Base-by-base conservation (phyloP, 1,140 invertebrate species). In the Anastrepha ludens region DNA sequence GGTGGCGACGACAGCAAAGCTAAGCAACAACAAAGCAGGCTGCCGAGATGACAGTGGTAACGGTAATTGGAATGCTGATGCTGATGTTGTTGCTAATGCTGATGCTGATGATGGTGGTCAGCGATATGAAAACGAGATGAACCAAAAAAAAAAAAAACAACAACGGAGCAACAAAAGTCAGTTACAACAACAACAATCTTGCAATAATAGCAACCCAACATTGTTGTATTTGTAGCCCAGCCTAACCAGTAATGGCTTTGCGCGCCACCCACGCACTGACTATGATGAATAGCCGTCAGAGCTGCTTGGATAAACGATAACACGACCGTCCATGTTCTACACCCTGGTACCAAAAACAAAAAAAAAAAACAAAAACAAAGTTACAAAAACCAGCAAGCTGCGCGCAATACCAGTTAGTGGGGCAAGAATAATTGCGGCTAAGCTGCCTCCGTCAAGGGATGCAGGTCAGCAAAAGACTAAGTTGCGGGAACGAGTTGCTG, bases 231-330 rank as follows among this genome's bases (percentile, higher is more conserved):
- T 8, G 50, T 11, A 55, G 50, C 50, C 6, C 6, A 55, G 6
- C 6, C 11, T 55, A 55, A 11, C 50, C 50, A 55, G 4, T 47
- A 41, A 74, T 74, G 67, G 44, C 13, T 47, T 74, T 47, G 41
- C 41, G 6, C 60, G 41, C 13, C 41, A 41, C 39, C 39, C 11
- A 5, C 67, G 67, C 50, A 8, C 11, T 47, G 67, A 74, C 67
- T 39, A 74, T 74, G 67, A 74, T 74, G 67, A 74, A 74, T 74
- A 74, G 67, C 67, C 44, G 67, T 74, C 39, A 11, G 64, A 39
- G 29, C 29, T 67, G 39, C 44, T 74, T 47, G 67, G 4, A 17
- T 74, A 44, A 39, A 44, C 67, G 39, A 74, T 3, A 74, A 74
- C 67, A 44, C 29, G 65, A 20, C 11, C 65, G 20, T 3, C 39